Evolutionary conservation across 2,888 invertebrate genomes (phyloP), one percentile per base, ranked within the genome.

Genomic region (Eilema sororculum): DNA sequence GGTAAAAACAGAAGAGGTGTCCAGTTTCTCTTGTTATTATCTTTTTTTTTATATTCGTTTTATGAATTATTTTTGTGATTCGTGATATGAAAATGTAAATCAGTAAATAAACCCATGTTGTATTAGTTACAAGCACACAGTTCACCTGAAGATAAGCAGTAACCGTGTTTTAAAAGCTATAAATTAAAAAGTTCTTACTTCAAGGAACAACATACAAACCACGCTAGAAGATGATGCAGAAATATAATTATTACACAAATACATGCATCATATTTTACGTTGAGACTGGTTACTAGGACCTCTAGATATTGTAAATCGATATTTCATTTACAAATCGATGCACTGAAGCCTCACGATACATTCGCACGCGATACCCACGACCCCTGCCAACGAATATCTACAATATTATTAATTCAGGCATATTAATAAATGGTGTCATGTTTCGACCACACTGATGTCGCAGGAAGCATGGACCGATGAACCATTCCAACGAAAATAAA

Each of bases 361-460:
- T 94, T 94, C 82, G 95, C 95, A 95, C 93, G 95, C 94, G 91
- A 93, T 89, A 82, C 87, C 78, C 78, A 79, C 83, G 89, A 87
- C 88, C 91, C 91, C 87, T 88, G 89, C 91, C 90, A 87, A 86
- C 89, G 87, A 91, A 92, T 91, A 91, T 94, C 91, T 91, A 93
- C 90, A 92, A 91, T 91, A 90, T 94, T 94, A 94, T 93, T 92
- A 95, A 95, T 93, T 93, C 93, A 94, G 88, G 93, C 95, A 94
- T 94, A 95, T 92, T 91, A 93, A 93, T 91, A 90, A 89, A 90
- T 85, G 91, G 95, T 94, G 89, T 95, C 91, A 79, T 57, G 90
- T 95, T 94, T 89, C 95, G 95, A 95, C 95, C 95, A 94, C 95
- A 94, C 93, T 89, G 87, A 88, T 88, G 92, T 91, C 93, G 92